Evolutionary conservation across 2,113 vertebrate genomes (phyloP), one percentile per base, ranked within the genome.

Genomic region (Eulacestoma nigropectus): DNA sequence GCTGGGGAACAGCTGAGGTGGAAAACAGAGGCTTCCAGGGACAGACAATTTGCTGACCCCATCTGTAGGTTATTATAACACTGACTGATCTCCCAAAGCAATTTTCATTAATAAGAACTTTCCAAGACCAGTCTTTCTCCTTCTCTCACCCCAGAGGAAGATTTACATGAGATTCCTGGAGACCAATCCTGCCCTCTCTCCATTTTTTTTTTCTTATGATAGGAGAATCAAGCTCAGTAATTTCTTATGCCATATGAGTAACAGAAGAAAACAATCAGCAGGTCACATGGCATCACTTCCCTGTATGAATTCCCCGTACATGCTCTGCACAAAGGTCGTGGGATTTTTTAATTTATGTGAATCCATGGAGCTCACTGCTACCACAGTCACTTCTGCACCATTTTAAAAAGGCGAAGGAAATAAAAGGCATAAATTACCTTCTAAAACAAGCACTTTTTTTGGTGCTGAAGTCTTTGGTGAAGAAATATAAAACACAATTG

Each of bases 401-500:
- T 56, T 86, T 86, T 53, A 46, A 84, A 90, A 75, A 92, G 18
- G 44, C 64, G 82, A 75, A 93, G n/a, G 72, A 88, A 94, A 90
- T 53, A 90, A 93, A 94, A 94, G 14, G 63, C 41, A 64, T 42
- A 92, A 81, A 60, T 64, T 87, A 50, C 16, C 76, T 85, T 68
- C 56, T 94, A 92, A 95, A 96, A 89, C 89, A 94, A 88, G 92
- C 55, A 41, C 27, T 20, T 62, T 55, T 62, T 68, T 50, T 46
- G 59, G 52, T 81, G 83, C 82, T 68, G 30, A 94, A 93, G 49
- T 68, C 60, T 88, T 92, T 0, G 3, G 76, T 25, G 85, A 86
- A 81, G 80, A 94, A 95, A 90, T 53, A 89, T 23, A 92, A 95
- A 93, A 86, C 69, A 84, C 72, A 72, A 93, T 29, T 72, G 88